Base-by-base conservation (phyloP, 2,888 invertebrate genomes). In the Mechanitis mazaeus region DNA sequence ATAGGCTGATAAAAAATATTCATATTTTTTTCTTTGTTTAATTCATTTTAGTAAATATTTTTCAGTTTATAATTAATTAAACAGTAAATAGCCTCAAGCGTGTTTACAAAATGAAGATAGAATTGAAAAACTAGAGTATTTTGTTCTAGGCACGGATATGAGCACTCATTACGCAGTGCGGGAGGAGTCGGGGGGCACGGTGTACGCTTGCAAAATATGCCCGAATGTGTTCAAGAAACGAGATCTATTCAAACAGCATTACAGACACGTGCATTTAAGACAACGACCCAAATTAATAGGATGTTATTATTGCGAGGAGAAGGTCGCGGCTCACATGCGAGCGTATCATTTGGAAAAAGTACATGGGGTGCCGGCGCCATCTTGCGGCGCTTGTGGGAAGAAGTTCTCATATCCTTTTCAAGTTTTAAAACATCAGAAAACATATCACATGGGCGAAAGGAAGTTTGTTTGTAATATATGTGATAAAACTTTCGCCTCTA, bases 391-490 rank as follows among this genome's bases (percentile, higher is more conserved):
- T 1, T 85, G 85, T 56, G 77, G 75, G 3, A 83, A 80, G 61
- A 81, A 77, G 58, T 85, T 84, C 63, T 63, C 81, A 0, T 81
- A 68, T 45, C 81, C 78, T 0, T 76, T 75, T 54, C 70, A 79
- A 20, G 75, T 85, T 1, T 55, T 79, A 2, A 69, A 72, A 11
- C 84, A 84, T 53, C 83, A 83, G 38, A 78, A 77, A 61, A 77
- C 76, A 42, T 76, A 76, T 0, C 84, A 84, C 33, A 80, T 84
- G 80, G 77, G 77, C 0, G 81, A 80, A 50, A 80, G 71, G 63
- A 86, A 78, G 35, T 80, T 81, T 12, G 76, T 75, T 31, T 92
- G 92, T 64, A 72, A 80, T 6, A 69, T 88, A 0, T 92, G 92
- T 67, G 78, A 84, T n/a, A 91, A 87, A 68, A 78, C 74, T 0